phyloP scores from a whole-genome alignment of 2,888 invertebrate species.

The Trichopria drosophilae region DNA sequence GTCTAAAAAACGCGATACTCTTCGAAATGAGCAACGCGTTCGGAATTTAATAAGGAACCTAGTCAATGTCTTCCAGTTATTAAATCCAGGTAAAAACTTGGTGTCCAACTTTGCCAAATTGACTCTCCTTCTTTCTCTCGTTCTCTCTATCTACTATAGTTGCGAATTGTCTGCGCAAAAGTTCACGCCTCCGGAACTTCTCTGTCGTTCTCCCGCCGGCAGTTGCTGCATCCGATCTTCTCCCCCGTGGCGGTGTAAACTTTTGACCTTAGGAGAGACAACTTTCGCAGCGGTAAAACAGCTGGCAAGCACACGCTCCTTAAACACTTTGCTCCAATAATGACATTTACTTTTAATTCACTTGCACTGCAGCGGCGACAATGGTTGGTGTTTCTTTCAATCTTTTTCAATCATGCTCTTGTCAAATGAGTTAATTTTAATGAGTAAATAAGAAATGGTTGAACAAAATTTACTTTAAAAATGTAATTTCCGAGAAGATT shows the following conservation, averaged over 20 bases:
- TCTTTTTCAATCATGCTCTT: no score
- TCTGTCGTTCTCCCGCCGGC: slow-evolving; percentile 49
- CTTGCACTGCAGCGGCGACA: not conserved
- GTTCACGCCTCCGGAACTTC: slow-evolving; percentile 46
- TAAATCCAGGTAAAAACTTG: slow-evolving; percentile 56
- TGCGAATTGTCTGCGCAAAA: no score
- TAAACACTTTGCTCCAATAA: slow-evolving; percentile 17
- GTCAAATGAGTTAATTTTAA: no score
- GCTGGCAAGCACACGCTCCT: slow-evolving; percentile 35
- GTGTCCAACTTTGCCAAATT: slow-evolving; percentile 54
- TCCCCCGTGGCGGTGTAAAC: slow-evolving; percentile 44
- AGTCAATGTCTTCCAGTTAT: slow-evolving; percentile 54
- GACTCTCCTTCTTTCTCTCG: slow-evolving; percentile 49
- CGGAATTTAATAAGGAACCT: slow-evolving; percentile 55
- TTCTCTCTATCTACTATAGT: slow-evolving; percentile 18
- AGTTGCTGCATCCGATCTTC: slow-evolving; percentile 35
- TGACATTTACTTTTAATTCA: slow-evolving; percentile 23
- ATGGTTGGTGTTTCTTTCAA: no score
- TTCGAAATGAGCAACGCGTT: slow-evolving; percentile 51
- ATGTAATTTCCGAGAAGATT: no score
- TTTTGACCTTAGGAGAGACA: slow-evolving; percentile 46
- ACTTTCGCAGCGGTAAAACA: slow-evolving; percentile 49
- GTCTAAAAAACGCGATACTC: no score
- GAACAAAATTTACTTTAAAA: no score
- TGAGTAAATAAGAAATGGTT: no score